Percentiles rank a stretch among this genome's conserved stretches.
These are phyloP conservation scores for Choloepus didactylus DNA, from an alignment of 2,797 vertebrate species.

Conservation along the genomic window DNA sequence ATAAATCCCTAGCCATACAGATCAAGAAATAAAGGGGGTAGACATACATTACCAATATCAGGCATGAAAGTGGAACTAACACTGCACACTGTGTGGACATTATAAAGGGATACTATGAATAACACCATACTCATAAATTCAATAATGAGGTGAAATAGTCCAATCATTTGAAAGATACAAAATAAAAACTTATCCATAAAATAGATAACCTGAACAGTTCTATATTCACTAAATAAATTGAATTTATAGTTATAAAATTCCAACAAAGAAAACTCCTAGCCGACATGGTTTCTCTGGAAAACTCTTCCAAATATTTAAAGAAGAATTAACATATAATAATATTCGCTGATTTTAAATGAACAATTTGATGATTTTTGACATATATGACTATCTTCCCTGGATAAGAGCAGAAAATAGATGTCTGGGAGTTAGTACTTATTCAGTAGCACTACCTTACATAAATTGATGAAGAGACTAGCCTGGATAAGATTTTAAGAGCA, in stretches of 20 bases:
- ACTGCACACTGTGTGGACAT: neutral
- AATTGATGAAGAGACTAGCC: neutral
- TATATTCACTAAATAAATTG: slow-evolving; percentile 18
- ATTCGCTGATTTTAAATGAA: neutral
- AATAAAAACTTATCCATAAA: slow-evolving; percentile 16
- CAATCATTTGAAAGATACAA: slow-evolving; percentile 22
- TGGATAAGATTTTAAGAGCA: slow-evolving; percentile 2
- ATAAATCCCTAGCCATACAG: slow-evolving; percentile 3
- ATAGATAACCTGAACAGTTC: neutral
- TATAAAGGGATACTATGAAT: neutral
- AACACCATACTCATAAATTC: neutral
- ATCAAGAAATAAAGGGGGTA: neutral
- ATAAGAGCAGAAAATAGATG: neutral
- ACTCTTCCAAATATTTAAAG: slow-evolving; percentile 44
- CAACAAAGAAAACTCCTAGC: slow-evolving; percentile 29
- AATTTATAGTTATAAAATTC: slow-evolving; percentile 40
- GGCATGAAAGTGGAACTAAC: neutral
- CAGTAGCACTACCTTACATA: neutral
- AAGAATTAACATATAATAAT: slow-evolving; percentile 29
- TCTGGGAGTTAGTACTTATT: neutral
- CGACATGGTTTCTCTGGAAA: slow-evolving; percentile 12
- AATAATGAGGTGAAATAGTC: neutral
- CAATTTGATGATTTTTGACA: slow-evolving; percentile 27
- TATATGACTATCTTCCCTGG: neutral
- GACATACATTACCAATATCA: neutral